phyloP scores from a whole-genome alignment of 2,113 vertebrate species.

The Orthonyx spaldingii region DNA sequence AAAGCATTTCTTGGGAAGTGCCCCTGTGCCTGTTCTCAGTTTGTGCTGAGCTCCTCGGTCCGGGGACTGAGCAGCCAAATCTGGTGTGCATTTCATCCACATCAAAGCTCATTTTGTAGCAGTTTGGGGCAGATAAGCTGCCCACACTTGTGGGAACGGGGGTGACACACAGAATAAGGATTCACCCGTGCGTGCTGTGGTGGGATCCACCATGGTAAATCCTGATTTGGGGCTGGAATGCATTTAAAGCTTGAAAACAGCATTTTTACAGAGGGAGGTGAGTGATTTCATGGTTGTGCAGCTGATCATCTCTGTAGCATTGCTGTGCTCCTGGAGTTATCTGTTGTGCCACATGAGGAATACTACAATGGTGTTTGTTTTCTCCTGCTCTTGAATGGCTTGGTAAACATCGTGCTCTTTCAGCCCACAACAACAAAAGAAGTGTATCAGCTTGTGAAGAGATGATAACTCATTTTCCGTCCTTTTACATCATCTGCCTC shows the following conservation, averaged over 20 bases:
- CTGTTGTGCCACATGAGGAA: background rate
- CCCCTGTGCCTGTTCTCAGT: rapidly evolving
- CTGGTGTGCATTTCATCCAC: rapidly evolving
- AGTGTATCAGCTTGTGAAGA: background rate
- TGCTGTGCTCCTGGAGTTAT: background rate
- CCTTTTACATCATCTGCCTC: background rate
- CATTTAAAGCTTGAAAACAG: background rate
- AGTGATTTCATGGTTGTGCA: background rate
- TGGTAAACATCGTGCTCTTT: background rate
- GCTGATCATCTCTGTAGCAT: background rate
- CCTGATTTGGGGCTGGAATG: background rate
- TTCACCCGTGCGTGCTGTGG: rapidly evolving
- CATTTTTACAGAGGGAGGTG: background rate
- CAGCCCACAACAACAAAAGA: background rate
- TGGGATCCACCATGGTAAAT: background rate
- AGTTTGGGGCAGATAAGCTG: background rate
- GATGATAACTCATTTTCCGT: background rate
- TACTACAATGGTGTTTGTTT: background rate
- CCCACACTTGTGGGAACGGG: rapidly evolving
- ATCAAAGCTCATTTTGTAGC: background rate
- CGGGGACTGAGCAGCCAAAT: background rate
- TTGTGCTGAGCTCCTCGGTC: background rate
- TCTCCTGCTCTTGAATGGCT: background rate
- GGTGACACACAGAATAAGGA: background rate
- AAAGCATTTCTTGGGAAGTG: background rate